Evolutionary conservation across 1,140 invertebrate species (phyloP).

Genomic region (Ctenoplectra terminalis): DNA sequence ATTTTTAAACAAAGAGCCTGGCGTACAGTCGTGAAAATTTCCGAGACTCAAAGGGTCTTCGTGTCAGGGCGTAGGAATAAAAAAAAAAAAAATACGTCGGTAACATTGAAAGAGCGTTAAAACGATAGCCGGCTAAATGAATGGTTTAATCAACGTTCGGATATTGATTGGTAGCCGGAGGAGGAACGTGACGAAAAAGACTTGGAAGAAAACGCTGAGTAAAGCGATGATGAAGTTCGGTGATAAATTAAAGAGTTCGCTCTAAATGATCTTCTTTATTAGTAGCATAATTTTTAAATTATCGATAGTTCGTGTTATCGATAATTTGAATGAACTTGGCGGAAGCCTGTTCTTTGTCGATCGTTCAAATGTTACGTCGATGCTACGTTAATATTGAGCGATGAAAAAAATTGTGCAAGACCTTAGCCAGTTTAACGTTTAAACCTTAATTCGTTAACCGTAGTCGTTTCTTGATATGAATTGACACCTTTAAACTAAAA

Average conservation of each 20-base stretch:
- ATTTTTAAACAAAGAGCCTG: not conserved
- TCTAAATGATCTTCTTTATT: not conserved
- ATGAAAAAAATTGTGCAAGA: not conserved
- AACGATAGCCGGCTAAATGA: conserved; percentile 20
- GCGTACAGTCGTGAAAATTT: not conserved
- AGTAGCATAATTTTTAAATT: not conserved
- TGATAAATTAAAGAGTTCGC: conserved; percentile 13
- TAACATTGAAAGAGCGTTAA: not conserved
- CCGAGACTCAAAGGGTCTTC: not conserved
- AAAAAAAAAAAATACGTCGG: not conserved
- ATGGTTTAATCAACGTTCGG: conserved; percentile 31
- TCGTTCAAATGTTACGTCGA: not conserved
- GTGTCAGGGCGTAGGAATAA: not conserved
- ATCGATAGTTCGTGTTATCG: not conserved
- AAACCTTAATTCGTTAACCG: no score
- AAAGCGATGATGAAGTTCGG: conserved; percentile 5
- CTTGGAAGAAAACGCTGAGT: not conserved
- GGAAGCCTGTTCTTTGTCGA: not conserved
- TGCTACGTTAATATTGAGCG: not conserved
- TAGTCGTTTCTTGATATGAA: no score
- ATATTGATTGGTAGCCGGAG: conserved; percentile 5
- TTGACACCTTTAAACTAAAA: no score
- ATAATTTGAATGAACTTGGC: no score
- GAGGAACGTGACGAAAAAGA: not conserved
- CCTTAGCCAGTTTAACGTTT: not conserved